Conservation (phyloP, 2,797 vertebrate genomes). For the Rhabdomys pumilio region DNA sequence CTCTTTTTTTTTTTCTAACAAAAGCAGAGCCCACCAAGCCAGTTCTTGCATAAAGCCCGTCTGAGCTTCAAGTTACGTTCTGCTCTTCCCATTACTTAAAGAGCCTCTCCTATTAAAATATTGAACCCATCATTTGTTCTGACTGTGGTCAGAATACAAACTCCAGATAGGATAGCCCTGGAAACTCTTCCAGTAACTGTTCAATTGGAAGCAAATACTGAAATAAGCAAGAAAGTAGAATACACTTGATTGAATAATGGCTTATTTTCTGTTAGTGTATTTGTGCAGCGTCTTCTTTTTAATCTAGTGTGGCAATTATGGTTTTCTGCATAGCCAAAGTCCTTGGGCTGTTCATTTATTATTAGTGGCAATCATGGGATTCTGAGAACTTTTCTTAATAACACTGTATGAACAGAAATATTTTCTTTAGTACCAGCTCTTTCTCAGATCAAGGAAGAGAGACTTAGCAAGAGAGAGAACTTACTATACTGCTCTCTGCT, state of each 20-base stretch:
- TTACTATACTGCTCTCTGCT: neutral
- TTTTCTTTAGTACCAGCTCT: neutral
- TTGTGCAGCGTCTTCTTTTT: conserved; percentile 61
- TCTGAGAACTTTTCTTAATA: neutral
- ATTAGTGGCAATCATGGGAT: conserved; percentile 17
- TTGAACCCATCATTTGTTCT: neutral
- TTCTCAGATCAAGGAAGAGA: conserved; percentile 38
- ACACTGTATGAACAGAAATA: neutral
- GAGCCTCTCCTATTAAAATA: conserved; percentile 38
- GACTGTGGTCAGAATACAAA: conserved; percentile 57
- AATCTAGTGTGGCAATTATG: neutral
- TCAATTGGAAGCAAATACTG: conserved; percentile 51
- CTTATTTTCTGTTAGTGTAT: conserved; percentile 2
- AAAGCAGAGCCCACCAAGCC: neutral
- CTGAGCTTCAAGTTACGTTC: conserved; percentile 24
- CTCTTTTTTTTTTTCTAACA: neutral
- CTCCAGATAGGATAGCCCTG: neutral
- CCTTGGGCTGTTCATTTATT: conserved; percentile 39
- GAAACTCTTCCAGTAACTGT: conserved; percentile 46
- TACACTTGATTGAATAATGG: conserved; percentile 54
- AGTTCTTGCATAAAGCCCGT: neutral
- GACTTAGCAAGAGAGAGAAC: neutral
- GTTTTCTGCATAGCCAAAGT: conserved; percentile 31
- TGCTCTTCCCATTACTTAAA: neutral
- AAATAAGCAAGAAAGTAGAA: conserved; percentile 51